Evolutionary conservation across 2,113 vertebrate genomes (phyloP).

Genomic region (Cygnus atratus): DNA sequence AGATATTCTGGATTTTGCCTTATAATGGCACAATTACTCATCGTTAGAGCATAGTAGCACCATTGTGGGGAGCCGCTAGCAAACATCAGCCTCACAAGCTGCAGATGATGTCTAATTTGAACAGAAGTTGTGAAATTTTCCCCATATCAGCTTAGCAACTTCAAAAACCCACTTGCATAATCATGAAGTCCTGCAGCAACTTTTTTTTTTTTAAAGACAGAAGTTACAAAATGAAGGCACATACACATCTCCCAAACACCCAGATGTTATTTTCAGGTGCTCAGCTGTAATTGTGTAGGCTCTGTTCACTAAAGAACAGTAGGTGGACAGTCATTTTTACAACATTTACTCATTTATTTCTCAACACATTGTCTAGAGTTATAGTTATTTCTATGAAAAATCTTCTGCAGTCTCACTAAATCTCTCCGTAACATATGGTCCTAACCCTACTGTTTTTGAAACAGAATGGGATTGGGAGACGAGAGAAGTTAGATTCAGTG

Average conservation of each 20-base stretch:
- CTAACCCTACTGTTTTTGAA: neutral
- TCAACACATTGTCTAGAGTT: fast-evolving
- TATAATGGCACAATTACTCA: slow-evolving; percentile 28
- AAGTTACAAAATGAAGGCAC: neutral
- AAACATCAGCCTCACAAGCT: neutral
- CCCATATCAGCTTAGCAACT: neutral
- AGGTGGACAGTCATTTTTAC: neutral
- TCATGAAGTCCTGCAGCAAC: neutral
- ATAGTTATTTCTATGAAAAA: neutral
- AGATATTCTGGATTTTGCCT: slow-evolving; percentile 18
- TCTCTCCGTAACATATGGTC: neutral
- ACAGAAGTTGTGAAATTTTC: neutral
- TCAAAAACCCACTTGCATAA: neutral
- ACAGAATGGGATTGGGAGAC: neutral
- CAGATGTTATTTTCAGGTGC: neutral
- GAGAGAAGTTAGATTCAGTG: neutral
- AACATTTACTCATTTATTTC: neutral
- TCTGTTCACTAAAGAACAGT: neutral
- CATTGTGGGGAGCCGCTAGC: neutral
- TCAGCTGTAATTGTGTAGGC: neutral
- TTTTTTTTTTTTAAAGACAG: neutral
- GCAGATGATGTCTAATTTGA: neutral
- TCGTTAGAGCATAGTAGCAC: neutral
- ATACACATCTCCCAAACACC: neutral
- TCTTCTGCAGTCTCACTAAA: neutral